Base-by-base conservation (phyloP, 2,888 invertebrate species). In the Dasypolia templi region DNA sequence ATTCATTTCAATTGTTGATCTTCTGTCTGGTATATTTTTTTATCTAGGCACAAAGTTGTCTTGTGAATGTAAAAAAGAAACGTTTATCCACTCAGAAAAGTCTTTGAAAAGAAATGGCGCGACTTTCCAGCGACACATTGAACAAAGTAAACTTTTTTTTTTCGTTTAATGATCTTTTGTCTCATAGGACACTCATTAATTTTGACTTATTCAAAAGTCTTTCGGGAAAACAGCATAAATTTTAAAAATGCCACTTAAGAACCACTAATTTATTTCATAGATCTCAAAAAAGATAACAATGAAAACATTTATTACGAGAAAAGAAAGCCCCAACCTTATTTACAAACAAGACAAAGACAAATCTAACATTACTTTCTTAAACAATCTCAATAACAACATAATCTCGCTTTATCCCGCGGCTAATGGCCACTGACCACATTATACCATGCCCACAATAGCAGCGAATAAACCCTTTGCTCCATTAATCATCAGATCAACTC, bases 401-500 rank as follows among this genome's bases (percentile, higher is more conserved):
- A 83, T 83, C 80, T 83, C 22, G 19, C 49, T 59, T 46, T 85
- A 85, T 77, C 78, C 81, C 35, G 26, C 14, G 29, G 55, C 79
- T 82, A 82, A 82, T 82, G 86, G 79, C 61, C 77, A 73, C 65
- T 85, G 77, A 72, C 85, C 86, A 84, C 65, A 81, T 76, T 62
- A 68, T 76, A 56, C 85, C 80, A 68, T 49, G 64, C 63, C 72
- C 83, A 84, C 75, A 77, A 79, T 72, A 68, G 58, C 85, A 86
- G 86, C 85, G 82, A 89, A 87, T 87, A 86, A 83, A 87, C 90
- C 92, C 92, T 90, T 92, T 89, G 87, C 92, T 86, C 89, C 90
- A 92, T 94, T 94, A 92, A 95, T 95, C 94, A 94, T 93, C 91
- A 91, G 91, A 92, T 92, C 92, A 92, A 93, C 91, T 87, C 87